Evolutionary conservation across 1,140 invertebrate genomes (phyloP).

Genomic region (Drosophila subobscura): DNA sequence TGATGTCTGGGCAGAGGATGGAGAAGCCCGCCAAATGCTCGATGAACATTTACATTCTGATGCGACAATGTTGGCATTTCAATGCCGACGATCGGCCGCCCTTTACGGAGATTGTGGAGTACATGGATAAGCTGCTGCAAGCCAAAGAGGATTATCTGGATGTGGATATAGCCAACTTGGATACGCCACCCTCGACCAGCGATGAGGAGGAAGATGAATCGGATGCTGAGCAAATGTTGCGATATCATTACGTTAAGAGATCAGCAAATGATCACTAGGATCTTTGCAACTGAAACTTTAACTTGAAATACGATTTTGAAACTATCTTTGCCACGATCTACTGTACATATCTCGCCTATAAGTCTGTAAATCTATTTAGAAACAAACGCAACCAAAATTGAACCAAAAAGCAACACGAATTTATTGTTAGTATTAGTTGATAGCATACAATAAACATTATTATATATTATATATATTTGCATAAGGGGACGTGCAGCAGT

Average conservation of each 20-base stretch:
- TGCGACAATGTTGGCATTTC: slow-evolving; percentile 97
- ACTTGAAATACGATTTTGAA: neutral
- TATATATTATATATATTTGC: neutral
- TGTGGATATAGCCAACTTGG: slow-evolving; percentile 90
- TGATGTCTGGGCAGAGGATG: slow-evolving; percentile 96
- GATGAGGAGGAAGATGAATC: slow-evolving; percentile 85
- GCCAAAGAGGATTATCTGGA: slow-evolving; percentile 96
- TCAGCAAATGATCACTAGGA: slow-evolving; percentile 6
- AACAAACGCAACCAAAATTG: slow-evolving; percentile 16
- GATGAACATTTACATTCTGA: slow-evolving; percentile 95
- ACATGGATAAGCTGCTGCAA: slow-evolving; percentile 94
- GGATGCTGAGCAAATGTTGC: slow-evolving; percentile 76
- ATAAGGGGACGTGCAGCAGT: no score
- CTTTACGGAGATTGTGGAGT: slow-evolving; percentile 94
- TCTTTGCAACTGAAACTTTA: neutral
- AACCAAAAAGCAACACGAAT: slow-evolving; percentile 42
- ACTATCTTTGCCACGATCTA: neutral
- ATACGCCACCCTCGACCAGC: slow-evolving; percentile 94
- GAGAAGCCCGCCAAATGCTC: slow-evolving; percentile 97
- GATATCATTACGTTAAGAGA: slow-evolving; percentile 54
- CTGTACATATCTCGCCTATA: slow-evolving; percentile 52
- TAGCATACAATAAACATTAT: neutral
- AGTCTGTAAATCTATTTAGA: slow-evolving; percentile 54
- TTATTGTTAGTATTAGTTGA: slow-evolving; percentile 15
- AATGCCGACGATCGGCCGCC: slow-evolving; percentile 93